Base-by-base conservation (phyloP, 1,140 invertebrate genomes). In the Lethrus apterus region DNA sequence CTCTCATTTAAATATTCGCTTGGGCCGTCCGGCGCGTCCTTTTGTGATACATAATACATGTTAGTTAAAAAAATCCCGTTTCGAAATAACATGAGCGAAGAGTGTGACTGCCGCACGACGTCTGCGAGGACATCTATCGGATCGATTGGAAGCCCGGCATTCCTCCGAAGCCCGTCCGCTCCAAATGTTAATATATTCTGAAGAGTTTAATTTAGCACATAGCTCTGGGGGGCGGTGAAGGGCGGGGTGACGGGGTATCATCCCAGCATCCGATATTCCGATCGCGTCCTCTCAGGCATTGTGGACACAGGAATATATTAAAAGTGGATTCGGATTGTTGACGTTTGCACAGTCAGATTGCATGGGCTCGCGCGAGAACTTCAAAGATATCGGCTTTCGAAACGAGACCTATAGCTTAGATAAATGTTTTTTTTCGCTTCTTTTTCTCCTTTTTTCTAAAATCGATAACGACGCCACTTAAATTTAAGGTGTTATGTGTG, bases 121-220 rank as follows among this genome's bases (percentile, higher is more conserved):
- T 43, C 40, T 31, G 40, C 40, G 29, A 43, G 42, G 30, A 44
- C 30, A 44, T 44, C 42, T 44, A 44, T 44, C 30, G 42, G 42
- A 44, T 44, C 42, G 42, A 44, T 44, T 44, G 42, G 42, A 34
- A 36, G 35, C 35, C 40, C 35, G 26, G 26, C 46, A 47, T 47
- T 47, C 46, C 46, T 40, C 34, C 50, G 40, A 17, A 47, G 32
- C 51, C 46, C 46, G 49, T 44, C 48, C 52, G 51, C 54, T 63
- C 54, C 51, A 56, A 61, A 63, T 63, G 61, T 63, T 63, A 63
- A 63, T 63, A 63, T 63, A 63, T 63, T 63, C 61, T 56, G 57
- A 61, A 60, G 61, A 63, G 61, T 63, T 63, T 63, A 63, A 63
- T 63, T 63, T 63, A 63, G 61, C 61, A 63, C 61, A 63, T 63